Base-by-base conservation (phyloP, 2,113 vertebrate species). In the Rousettus leschenaultii region DNA sequence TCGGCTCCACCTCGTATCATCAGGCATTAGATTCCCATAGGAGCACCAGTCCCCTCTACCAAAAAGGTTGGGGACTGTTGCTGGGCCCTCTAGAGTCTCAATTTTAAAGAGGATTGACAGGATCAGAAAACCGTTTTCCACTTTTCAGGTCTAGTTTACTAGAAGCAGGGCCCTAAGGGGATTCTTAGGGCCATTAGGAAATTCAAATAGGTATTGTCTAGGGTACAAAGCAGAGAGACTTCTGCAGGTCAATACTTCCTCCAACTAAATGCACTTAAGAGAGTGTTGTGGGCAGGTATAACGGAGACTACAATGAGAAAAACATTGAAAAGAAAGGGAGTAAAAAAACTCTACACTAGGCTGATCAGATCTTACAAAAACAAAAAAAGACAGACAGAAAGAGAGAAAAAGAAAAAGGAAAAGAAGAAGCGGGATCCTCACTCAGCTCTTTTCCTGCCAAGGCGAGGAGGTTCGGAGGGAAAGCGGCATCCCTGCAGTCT, bases 301-400 rank as follows among this genome's bases (percentile, higher is more conserved):
- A 55, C 85, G 61, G 35, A 83, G 78, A 83, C 71, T 70, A 12
- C 96, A 93, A 95, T 16, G 59, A 97, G 89, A 79, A 95, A 93
- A 98, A 86, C 86, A 87, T 73, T 97, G 75, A 80, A 86, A 93
- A 86, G 16, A 97, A 97, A 94, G 66, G 83, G 86, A 90, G 84
- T 51, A 15, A 70, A 70, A 65, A 92, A 96, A 86, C 89, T 91
- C 88, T 95, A 91, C 73, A 77, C 75, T 94, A 71, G 95, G 88
- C 95, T 89, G 97, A 96, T 85, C 93, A 97, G 96, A 80, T 68
- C 97, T 98, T 95, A 96, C 93, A 7, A 30, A 66, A 71, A 61
- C 11, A 68, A 43, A 1, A 15, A 35, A 5, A 33, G 48, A 51
- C 51, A 51, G 51, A 51, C 51, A 51, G 48, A 51, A 0, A 48